These are phyloP conservation scores for Coecobrya sp. DNA, from an alignment of 2,888 invertebrate genomes.

Conservation along the genomic window DNA sequence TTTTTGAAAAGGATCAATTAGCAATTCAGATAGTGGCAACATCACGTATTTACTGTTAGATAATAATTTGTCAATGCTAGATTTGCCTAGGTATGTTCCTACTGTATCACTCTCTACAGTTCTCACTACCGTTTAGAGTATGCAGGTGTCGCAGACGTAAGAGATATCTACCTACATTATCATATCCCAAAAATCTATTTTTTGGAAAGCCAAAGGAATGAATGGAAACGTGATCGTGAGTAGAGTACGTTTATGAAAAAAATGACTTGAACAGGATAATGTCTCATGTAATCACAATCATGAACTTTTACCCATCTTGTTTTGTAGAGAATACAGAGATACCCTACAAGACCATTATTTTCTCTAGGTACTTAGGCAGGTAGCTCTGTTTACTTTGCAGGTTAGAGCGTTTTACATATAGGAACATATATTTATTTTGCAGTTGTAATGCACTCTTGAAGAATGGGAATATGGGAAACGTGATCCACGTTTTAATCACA, in stretches of 20 bases:
- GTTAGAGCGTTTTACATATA: not conserved
- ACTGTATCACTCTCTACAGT: not conserved
- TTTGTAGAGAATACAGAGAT: not conserved
- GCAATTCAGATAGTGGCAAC: not conserved
- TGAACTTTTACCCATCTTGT: slow-evolving; percentile 32
- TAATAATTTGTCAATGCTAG: not conserved
- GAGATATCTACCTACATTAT: too few relatives aligned
- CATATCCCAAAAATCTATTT: too few relatives aligned
- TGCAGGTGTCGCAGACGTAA: too few relatives aligned
- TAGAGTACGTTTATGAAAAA: not conserved
- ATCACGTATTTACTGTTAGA: not conserved
- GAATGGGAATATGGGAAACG: slow-evolving; percentile 43
- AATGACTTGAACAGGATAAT: not conserved
- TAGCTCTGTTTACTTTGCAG: not conserved
- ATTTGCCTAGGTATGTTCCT: not conserved
- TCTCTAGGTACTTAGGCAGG: not conserved
- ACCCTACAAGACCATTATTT: not conserved
- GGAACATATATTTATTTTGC: not conserved
- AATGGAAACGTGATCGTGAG: too few relatives aligned
- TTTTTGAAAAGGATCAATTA: not conserved
- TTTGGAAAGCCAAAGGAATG: too few relatives aligned
- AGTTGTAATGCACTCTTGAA: not conserved
- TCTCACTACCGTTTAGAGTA: too few relatives aligned
- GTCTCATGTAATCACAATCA: not conserved
- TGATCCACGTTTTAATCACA: slow-evolving; percentile 75